Base-by-base conservation (phyloP, 2,797 vertebrate species). In the Esox masquinongy region DNA sequence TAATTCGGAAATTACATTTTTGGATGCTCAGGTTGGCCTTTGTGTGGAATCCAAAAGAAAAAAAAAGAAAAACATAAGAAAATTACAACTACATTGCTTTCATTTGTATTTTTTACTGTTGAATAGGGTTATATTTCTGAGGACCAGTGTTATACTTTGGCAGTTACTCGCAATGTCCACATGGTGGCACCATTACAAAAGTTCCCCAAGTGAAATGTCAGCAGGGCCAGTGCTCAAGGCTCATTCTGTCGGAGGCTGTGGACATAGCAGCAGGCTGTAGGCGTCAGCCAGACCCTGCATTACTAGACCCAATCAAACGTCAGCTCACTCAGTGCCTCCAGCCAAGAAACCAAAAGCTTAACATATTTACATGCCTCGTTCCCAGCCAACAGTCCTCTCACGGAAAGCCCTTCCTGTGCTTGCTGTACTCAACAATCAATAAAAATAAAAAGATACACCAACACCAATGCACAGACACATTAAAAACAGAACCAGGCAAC, bases 251-350 rank as follows among this genome's bases (percentile, higher is more conserved):
- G 79, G 79, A 75, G 4, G 56, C 19, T 8, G 56, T 75, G 78
- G 56, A 77, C 80, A 73, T 14, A 73, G 76, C 76, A 77, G 75
- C 72, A 75, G 79, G 79, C 24, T 68, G 61, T n/a, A 71, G 79
- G 39, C 79, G 77, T 83, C 85, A 74, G 74, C 77, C 68, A 12
- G 4, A 24, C 78, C 73, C 81, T 82, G 79, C 75, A 74, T 79
- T 77, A 63, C 72, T 83, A 86, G 85, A 83, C 80, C 43, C 78
- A 77, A 86, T 86, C 73, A 87, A 79, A 83, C 74, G 64, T 63
- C 66, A 75, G 82, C 82, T 85, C 80, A 86, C 80, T 19, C 85
- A 82, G 73, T 34, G 70, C 68, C 81, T 88, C 87, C 90, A 80
- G 69, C 77, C 53, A 73, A 29, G 12, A 11, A 36, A 75, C 6